Conservation (phyloP, 2,888 invertebrate genomes). For the Habroteleia sp. region DNA sequence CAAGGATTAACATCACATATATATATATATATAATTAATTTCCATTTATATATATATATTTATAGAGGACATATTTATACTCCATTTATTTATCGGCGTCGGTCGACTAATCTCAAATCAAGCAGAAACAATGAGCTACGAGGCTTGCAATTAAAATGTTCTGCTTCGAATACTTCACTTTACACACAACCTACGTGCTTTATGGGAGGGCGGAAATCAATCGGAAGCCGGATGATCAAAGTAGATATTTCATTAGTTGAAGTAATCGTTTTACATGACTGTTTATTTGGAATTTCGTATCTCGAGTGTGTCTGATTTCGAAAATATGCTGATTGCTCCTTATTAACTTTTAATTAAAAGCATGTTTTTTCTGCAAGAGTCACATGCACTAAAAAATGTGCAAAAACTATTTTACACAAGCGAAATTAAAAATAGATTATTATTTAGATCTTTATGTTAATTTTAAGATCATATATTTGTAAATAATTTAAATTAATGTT, state of each 20-base stretch:
- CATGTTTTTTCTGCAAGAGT: no score
- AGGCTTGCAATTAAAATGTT: conserved; percentile 79
- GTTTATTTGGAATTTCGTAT: conserved; percentile 59
- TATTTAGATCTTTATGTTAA: no score
- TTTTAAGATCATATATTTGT: no score
- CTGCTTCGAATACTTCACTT: conserved; percentile 78
- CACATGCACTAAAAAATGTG: no score
- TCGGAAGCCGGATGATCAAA: conserved; percentile 75
- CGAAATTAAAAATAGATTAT: no score
- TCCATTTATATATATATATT: no score
- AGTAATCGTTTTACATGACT: conserved; percentile 73
- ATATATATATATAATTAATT: conserved; percentile 5
- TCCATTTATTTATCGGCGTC: conserved; percentile 27
- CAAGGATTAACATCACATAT: conserved; percentile 7
- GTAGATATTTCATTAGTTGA: conserved; percentile 79
- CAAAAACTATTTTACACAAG: no score
- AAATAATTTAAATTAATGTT: no score
- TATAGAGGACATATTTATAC: conserved; percentile 43
- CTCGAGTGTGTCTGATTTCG: conserved; percentile 26
- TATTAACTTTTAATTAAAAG: conserved; percentile 31
- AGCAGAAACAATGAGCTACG: conserved; percentile 76
- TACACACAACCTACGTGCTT: conserved; percentile 63
- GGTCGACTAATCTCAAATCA: conserved; percentile 65
- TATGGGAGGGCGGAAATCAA: conserved; percentile 66
- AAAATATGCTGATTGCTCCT: conserved; percentile 13